Percentiles rank a stretch among this genome's conserved stretches.
These are phyloP conservation scores for Tenthredo notha DNA, from an alignment of 2,888 invertebrate species.

Conservation along the genomic window DNA sequence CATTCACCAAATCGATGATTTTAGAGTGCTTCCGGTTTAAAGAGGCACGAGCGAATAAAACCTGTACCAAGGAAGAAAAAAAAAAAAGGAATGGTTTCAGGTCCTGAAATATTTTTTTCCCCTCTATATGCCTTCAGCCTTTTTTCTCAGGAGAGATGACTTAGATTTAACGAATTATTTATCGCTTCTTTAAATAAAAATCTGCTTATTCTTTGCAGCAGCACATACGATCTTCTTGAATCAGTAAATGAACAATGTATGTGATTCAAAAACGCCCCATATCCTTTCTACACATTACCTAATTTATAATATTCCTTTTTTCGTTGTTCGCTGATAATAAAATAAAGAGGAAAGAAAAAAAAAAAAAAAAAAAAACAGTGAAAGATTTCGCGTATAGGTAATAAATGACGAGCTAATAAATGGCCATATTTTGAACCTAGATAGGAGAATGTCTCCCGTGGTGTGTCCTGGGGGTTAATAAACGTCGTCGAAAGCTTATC, in stretches of 20 bases:
- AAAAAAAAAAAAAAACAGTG: neutral
- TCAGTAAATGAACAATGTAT: neutral
- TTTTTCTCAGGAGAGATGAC: neutral
- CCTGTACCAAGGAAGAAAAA: neutral
- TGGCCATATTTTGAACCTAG: slow-evolving; percentile 11
- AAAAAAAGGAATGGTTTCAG: neutral
- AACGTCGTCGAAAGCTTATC: slow-evolving; percentile 16
- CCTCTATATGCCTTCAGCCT: neutral
- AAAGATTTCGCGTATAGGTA: neutral
- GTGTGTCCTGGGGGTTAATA: neutral
- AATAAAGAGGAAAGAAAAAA: too few species aligned
- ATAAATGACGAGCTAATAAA: slow-evolving; percentile 34
- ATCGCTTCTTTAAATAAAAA: too few species aligned
- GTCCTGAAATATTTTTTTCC: neutral
- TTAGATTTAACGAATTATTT: too few species aligned
- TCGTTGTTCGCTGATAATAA: neutral
- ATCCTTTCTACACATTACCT: neutral
- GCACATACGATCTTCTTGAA: too few species aligned
- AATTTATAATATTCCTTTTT: neutral
- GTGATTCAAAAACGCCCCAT: neutral
- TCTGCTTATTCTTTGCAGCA: neutral
- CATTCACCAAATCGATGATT: neutral
- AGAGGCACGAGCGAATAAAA: neutral
- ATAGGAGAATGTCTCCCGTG: slow-evolving; percentile 13
- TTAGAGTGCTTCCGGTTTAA: slow-evolving; percentile 17